Evolutionary conservation across 2,888 invertebrate genomes (phyloP), one percentile per base, ranked within the genome.

Genomic region (Schizotus pectinicornis): DNA sequence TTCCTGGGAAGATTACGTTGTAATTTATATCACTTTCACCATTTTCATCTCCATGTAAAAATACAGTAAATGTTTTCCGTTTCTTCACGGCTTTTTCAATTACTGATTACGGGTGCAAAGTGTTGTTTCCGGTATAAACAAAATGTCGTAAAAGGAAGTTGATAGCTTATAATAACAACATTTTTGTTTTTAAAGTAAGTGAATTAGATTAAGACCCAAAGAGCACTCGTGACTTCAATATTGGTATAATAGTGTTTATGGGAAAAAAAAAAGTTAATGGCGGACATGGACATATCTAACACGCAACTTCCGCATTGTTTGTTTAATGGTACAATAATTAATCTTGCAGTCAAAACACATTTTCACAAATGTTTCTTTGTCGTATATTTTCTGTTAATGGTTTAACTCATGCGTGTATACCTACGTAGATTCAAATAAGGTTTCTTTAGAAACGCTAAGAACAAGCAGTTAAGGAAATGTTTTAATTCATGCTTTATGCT

Each of bases 1-100:
- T n/a, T n/a, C 11, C 2, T 6, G 9, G 22, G 30, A 30, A n/a
- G n/a, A 47, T 46, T 37, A 52, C 37, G 13, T 45, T 11, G 37
- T 52, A 52, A 52, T 52, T 51, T 51, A 51, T 52, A 12, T 33
- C 46, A 45, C 53, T 53, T 53, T 53, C 53, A 38, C 53, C 12
- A 13, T 37, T 53, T 53, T 45, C 53, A 22, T 22, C 5, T 22
- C 22, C 22, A 22, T 5, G 22, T 5, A 5, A 22, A n/a, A 22
- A 22, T 22, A 5, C 22, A 5, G 22, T 22, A 8, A 22, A 12
- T 6, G 30, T 50, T 50, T 33, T 39, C 36, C 32, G 43, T 52
- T 52, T 45, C 11, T 45, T 45, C 37, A 42, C 51, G 51, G 43
- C 51, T 38, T 43, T 52, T 35, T 43, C 3, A 7, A 50, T 50